Evolutionary conservation across 2,113 vertebrate genomes (phyloP).

Genomic region (Rhinolophus sinicus): DNA sequence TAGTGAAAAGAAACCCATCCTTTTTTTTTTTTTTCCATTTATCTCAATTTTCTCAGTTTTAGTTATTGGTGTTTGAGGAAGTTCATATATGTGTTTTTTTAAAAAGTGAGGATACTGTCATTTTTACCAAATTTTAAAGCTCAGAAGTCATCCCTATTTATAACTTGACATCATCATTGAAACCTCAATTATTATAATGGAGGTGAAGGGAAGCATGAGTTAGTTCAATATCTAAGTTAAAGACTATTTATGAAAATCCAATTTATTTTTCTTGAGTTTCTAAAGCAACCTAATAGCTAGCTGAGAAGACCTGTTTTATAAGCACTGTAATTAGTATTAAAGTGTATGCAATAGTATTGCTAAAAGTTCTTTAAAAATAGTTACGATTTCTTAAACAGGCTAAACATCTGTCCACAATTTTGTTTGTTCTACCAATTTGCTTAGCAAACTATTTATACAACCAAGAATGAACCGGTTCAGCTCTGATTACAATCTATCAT

Average conservation of each 20-base stretch:
- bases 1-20: background rate
- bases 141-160: background rate
- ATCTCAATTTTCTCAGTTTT: constrained; percentile 3
- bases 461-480: constrained; percentile 41
- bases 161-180: background rate
- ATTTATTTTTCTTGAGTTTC: constrained; percentile 66
- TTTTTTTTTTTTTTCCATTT: background rate
- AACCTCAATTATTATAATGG: background rate
- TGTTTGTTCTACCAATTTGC: constrained; percentile 52
- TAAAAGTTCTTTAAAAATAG: constrained; percentile 53
- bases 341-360: constrained; percentile 45
- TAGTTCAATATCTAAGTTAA: background rate
- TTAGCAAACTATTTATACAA: constrained; percentile 54
- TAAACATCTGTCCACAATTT: constrained; percentile 62
- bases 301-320: constrained; percentile 58
- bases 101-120: background rate
- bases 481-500: constrained; percentile 1
- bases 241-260: constrained; percentile 28
- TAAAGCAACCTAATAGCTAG: constrained; percentile 62
- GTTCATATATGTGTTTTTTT: background rate
- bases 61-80: constrained; percentile 20
- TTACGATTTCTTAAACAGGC: constrained; percentile 58
- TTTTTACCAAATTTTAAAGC: background rate
- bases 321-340: constrained; percentile 67
- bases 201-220: constrained; percentile 30